Base-by-base conservation (phyloP, 1,140 invertebrate species). In the Neodiprion lecontei region DNA sequence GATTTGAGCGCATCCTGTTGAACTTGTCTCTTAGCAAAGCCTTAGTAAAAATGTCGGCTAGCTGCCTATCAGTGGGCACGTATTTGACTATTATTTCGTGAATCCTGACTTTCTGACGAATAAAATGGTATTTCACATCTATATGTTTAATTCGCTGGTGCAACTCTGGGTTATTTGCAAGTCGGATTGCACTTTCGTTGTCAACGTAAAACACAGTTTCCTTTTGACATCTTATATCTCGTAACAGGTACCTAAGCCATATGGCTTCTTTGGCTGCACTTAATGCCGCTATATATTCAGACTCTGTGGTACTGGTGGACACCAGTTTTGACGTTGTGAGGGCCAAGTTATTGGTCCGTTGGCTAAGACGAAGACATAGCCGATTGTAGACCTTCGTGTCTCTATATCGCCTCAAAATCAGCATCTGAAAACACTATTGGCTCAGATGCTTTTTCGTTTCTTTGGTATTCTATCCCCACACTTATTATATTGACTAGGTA, bases 141-240 rank as follows among this genome's bases (percentile, higher is more conserved):
- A 83, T 84, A 73, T 83, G 81, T 74, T 85, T 85, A 69, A 75
- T 80, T 67, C 77, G 66, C 28, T 67, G 67, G 67, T 84, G 79
- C 48, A 80, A 81, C 73, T 81, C 76, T 10, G 80, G 80, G 78
- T 85, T 87, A 65, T 82, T 78, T 72, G 78, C 78, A 73, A 88
- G 69, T 66, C 80, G 76, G n/a, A 89, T 84, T 7, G 84, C 83
- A 78, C 82, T 81, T 68, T 80, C 77, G 76, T 82, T 81, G 67
- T 82, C 78, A 75, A 73, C 72, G 50, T 69, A 72, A 7, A 78
- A 10, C 0, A 9, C 9, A 66, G 50, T 61, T 72, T 66, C 2
- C 4, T 10, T 53, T 53, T 53, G 1, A 53, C 50, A 53, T 53
- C 14, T 53, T 53, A 1, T 53, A 53, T 53, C 50, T 53, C 50